A percentile compares a stretch with the other conserved stretches of the same genome.
Evolutionary conservation across 2,888 invertebrate genomes (phyloP).

Genomic region (Sminthurides aquaticus): DNA sequence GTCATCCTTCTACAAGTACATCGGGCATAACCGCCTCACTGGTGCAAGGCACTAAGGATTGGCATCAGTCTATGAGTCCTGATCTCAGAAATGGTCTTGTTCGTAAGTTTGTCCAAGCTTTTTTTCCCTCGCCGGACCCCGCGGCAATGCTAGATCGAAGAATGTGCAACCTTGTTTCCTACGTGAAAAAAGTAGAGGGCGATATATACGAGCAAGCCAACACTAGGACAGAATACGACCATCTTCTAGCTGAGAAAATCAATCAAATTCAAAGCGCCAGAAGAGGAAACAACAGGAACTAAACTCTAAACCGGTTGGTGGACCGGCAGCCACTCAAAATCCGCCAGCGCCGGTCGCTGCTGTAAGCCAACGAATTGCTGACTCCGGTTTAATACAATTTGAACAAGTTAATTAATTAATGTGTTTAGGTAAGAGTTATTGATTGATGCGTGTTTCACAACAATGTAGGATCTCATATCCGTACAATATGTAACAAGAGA

Average conservation of each 20-base stretch:
- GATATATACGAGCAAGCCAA: slow-evolving; percentile 99
- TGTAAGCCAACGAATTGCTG: slow-evolving; percentile 22
- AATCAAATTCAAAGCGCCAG: slow-evolving; percentile 95
- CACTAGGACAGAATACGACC: slow-evolving; percentile 95
- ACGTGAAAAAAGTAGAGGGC: slow-evolving; percentile 96
- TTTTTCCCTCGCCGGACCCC: slow-evolving; percentile 97
- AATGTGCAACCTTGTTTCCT: slow-evolving; percentile 95
- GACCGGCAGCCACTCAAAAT: slow-evolving; percentile 27
- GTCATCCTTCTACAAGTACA: slow-evolving; percentile 39
- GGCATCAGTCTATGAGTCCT: slow-evolving; percentile 93
- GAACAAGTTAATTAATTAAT: too few relatives aligned
- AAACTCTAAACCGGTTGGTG: slow-evolving; percentile 44
- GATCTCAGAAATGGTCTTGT: slow-evolving; percentile 98
- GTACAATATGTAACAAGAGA: too few relatives aligned
- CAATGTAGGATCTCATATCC: too few relatives aligned
- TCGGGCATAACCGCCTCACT: slow-evolving; percentile 62
- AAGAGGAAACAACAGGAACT: slow-evolving; percentile 71
- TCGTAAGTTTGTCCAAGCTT: slow-evolving; percentile 97
- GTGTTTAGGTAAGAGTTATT: too few relatives aligned
- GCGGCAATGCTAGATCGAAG: slow-evolving; percentile 91
- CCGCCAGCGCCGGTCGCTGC: slow-evolving; percentile 30
- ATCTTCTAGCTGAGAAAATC: slow-evolving; percentile 95
- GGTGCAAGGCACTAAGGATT: slow-evolving; percentile 82
- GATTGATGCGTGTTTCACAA: too few relatives aligned
- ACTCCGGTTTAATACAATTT: too few relatives aligned